Conservation (phyloP, 2,888 invertebrate genomes). For the Aleiodes leptofemur region DNA sequence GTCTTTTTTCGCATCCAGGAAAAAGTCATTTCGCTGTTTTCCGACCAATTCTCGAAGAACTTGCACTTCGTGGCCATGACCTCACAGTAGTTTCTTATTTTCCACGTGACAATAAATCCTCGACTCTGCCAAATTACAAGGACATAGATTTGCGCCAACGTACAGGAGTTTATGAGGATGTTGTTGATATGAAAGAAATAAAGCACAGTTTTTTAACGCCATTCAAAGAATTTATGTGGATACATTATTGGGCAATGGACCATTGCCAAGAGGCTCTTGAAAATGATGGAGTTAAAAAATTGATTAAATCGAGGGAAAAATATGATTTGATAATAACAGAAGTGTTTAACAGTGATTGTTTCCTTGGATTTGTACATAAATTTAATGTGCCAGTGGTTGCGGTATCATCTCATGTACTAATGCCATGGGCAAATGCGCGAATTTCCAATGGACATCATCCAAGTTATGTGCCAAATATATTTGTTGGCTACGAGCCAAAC, state of each 20-base stretch:
- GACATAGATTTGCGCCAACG: slow-evolving; percentile 78
- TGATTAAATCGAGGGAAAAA: slow-evolving; percentile 75
- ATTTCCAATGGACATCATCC: slow-evolving; percentile 79
- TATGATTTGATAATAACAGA: slow-evolving; percentile 84
- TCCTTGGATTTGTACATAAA: slow-evolving; percentile 80
- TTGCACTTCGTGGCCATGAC: slow-evolving; percentile 81
- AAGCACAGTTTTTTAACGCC: background rate
- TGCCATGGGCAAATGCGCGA: slow-evolving; percentile 79
- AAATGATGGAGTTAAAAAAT: slow-evolving; percentile 72
- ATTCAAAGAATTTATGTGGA: slow-evolving; percentile 57
- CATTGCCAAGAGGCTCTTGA: slow-evolving; percentile 74
- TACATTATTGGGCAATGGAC: slow-evolving; percentile 67
- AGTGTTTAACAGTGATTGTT: slow-evolving; percentile 85
- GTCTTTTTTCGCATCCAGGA: slow-evolving; percentile 81
- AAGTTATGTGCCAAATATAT: slow-evolving; percentile 78
- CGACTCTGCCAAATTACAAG: slow-evolving; percentile 77
- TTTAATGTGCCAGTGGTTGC: slow-evolving; percentile 80
- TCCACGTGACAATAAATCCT: slow-evolving; percentile 71
- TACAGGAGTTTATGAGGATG: slow-evolving; percentile 59
- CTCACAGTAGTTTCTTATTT: slow-evolving; percentile 83
- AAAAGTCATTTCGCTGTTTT: slow-evolving; percentile 84
- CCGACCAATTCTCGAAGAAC: slow-evolving; percentile 78
- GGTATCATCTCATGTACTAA: slow-evolving; percentile 77
- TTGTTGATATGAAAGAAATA: slow-evolving; percentile 55
- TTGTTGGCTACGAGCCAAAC: slow-evolving; percentile 75